phyloP scores from a whole-genome alignment of 2,797 vertebrate genomes.

The Lophius americanus region DNA sequence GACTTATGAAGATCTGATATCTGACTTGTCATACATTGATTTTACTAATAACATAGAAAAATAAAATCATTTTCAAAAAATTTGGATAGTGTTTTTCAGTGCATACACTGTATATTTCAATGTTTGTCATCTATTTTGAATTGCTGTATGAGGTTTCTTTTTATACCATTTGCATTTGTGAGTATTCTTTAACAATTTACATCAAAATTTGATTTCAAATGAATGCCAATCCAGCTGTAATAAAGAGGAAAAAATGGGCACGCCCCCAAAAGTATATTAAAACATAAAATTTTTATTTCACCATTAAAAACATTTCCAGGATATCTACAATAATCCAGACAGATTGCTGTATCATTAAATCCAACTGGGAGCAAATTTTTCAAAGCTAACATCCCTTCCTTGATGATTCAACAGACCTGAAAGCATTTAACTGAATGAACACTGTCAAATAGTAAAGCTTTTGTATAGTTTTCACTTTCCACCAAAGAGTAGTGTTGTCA shows the following conservation, averaged over 20 bases:
- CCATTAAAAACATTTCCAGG: slow-evolving; percentile 63
- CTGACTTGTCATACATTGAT: no score
- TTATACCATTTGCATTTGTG: no score
- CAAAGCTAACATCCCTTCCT: slow-evolving; percentile 11
- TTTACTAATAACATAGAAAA: no score
- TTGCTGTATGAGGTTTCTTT: no score
- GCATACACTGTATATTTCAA: background rate
- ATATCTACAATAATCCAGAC: slow-evolving; percentile 49
- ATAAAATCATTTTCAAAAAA: no score
- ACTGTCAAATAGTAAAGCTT: slow-evolving; percentile 41
- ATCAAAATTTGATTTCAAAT: no score
- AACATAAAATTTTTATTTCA: slow-evolving; percentile 69
- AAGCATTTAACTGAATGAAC: slow-evolving; percentile 19
- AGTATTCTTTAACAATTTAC: no score
- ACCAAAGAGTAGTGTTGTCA: slow-evolving; percentile 43
- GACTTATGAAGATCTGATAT: no score
- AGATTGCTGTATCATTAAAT: slow-evolving; percentile 16
- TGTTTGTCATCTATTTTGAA: no score
- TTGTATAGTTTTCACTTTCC: slow-evolving; percentile 26
- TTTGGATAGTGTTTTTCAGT: no score
- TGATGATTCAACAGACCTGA: slow-evolving; percentile 7
- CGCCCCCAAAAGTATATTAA: slow-evolving; percentile 42
- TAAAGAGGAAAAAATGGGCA: slow-evolving; percentile 3
- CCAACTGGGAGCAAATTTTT: slow-evolving; percentile 2
- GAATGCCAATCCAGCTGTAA: background rate